Evolutionary conservation across 1,140 invertebrate species (phyloP), one percentile per base, ranked within the genome.

Genomic region (Onthophagus taurus): DNA sequence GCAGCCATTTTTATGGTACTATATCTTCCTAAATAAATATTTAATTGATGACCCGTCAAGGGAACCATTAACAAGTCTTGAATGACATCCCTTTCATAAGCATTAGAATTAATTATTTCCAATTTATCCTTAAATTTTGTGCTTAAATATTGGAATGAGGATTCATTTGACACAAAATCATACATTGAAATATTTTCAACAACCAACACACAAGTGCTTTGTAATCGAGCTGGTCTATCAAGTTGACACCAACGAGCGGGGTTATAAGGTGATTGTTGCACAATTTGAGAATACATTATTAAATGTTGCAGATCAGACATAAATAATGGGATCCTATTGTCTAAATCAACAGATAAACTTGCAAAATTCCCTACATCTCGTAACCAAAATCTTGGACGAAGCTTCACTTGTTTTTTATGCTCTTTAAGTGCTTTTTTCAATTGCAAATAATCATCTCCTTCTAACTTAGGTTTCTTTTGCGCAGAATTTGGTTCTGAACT

Each of bases 231-330:
- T 49, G 73, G 76, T 63, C 85, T 85, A 36, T 89, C 78, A 11
- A 91, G 61, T 12, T 70, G 64, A 70, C 87, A 91, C 89, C 89
- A 94, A 50, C 87, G 71, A 17, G 74, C 68, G 12, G 80, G 75
- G 31, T 67, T 59, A 44, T 80, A 80, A 14, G 81, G 77, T 31
- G 82, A 78, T 23, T 78, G 64, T 51, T 81, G 75, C 4, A 80
- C 82, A 34, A 85, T 67, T 42, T 89, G 61, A 1, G 85, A 81
- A 61, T 81, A 81, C 53, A 91, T 64, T 3, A 92, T 55, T 35
- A 93, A 68, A 68, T 90, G 78, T 61, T 91, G 87, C 42, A 92
- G 61, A 62, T 93, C 89, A 29, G 77, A 78, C 0, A 89, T 67
- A 58, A 86, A 81, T 48, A 94, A 68, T 6, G 89, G 88, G 33